Evolutionary conservation across 2,888 invertebrate species (phyloP), one percentile per base, ranked within the genome.

Genomic region (Cephus runcator): DNA sequence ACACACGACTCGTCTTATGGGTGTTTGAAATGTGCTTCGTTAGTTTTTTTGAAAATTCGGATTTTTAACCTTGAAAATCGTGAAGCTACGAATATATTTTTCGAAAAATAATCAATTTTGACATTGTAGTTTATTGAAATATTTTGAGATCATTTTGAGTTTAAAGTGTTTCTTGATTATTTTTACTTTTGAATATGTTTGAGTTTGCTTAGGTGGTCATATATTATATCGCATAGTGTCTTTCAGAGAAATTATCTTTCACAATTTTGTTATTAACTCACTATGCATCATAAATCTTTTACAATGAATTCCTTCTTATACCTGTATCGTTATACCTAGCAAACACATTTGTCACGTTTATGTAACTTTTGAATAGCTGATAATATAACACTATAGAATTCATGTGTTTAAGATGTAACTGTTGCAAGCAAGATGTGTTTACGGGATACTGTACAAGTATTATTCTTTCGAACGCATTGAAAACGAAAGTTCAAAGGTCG

Each of bases 401-500:
- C 6, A 23, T 56, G 56, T 56, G 23, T 2, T 9, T 23, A 9
- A 56, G 56, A 56, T 56, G 23, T 56, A 56, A 56, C 56, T 23
- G 23, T 56, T 56, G 23, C 9, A 56, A 56, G 23, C 9, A 56
- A 56, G 23, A 56, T 56, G 23, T 56, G 23, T 23, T 56, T 56
- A 9, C 56, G 56, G 56, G 23, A 56, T 56, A 56, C 23, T 56
- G 56, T 56, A 56, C 23, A 9, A 56, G 23, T 23, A 56, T 56
- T 56, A 56, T 56, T 56, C 23, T 23, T 56, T 56, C 56, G 56
- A 56, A 56, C 56, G 56, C 56, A 56, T 56, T 56, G 9, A 56
- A 23, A 56, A 15, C 56, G 9, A 56, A 23, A 9, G 56, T 15
- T 56, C 56, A 56, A 56, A 23, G 56, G 56, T 56, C 56, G 84